Evolutionary conservation across 2,113 vertebrate genomes (phyloP).

Genomic region (Scartelaos histophorus): DNA sequence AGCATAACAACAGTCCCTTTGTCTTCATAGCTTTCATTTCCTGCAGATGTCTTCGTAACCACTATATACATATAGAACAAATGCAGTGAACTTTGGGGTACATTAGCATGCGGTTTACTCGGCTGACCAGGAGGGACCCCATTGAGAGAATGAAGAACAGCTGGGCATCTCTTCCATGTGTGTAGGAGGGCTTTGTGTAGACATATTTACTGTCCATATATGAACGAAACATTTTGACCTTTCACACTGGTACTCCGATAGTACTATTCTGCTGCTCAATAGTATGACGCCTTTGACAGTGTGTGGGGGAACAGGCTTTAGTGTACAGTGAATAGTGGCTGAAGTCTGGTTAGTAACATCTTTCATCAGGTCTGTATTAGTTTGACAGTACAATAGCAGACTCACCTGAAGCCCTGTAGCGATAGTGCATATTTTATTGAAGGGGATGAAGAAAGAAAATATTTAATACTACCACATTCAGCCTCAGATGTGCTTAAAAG

Average conservation of each 20-base stretch:
- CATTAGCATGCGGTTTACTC: constrained; percentile 50
- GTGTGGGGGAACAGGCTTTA: constrained; percentile 19
- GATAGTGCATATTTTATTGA: constrained; percentile 10
- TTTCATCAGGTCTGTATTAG: neutral
- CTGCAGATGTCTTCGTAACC: constrained; percentile 52
- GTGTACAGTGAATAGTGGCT: neutral
- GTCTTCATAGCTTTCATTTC: constrained; percentile 60
- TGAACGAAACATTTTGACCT: constrained; percentile 19
- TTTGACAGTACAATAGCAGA: neutral
- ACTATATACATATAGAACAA: constrained; percentile 33
- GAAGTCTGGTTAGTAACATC: constrained; percentile 8
- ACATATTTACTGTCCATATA: constrained; percentile 1
- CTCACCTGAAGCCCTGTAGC: constrained; percentile 8
- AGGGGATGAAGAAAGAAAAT: constrained; percentile 29
- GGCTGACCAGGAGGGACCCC: constrained; percentile 36
- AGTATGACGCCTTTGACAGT: neutral
- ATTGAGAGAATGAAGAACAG: constrained; percentile 57
- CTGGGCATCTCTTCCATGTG: constrained; percentile 55
- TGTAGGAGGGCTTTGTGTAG: constrained; percentile 30
- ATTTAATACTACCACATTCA: constrained; percentile 4
- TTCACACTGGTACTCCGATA: constrained; percentile 9
- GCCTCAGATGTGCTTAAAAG: neutral
- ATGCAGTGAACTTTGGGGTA: constrained; percentile 27
- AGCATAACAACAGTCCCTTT: constrained; percentile 37
- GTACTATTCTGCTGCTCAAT: neutral